Percentiles rank a stretch among this genome's conserved stretches.
These are phyloP conservation scores for Coecobrya sp. DNA, from an alignment of 2,888 invertebrate species.

Conservation along the genomic window DNA sequence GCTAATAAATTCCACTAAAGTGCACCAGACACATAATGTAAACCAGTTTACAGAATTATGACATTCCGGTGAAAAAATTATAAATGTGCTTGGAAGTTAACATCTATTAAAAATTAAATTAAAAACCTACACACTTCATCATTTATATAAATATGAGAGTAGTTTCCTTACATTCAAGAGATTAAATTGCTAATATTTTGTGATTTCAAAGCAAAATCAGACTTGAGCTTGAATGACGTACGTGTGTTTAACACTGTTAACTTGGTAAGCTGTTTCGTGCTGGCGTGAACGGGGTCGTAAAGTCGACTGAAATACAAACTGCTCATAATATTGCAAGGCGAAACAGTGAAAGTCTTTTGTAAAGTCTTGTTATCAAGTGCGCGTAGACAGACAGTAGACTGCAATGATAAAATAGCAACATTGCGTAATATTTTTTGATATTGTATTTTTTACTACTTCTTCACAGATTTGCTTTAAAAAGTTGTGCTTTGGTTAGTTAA, in stretches of 20 bases:
- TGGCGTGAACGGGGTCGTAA: not conserved
- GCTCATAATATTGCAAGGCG: not conserved
- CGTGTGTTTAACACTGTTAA: not conserved
- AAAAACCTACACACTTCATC: too few relatives aligned
- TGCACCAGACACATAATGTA: not conserved
- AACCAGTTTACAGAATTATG: not conserved
- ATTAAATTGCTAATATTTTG: not conserved
- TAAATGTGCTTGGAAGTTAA: too few relatives aligned
- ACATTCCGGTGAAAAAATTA: not conserved
- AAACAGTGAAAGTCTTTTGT: conserved; percentile 36
- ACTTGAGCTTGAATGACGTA: conserved; percentile 19
- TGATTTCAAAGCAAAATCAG: conserved; percentile 38
- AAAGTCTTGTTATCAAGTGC: not conserved
- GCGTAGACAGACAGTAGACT: too few relatives aligned
- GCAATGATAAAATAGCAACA: not conserved
- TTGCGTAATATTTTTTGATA: too few relatives aligned
- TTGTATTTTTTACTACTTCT: not conserved
- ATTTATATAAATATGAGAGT: not conserved
- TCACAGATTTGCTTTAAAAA: not conserved
- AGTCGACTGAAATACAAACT: not conserved
- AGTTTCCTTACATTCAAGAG: not conserved
- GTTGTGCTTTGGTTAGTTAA: too few relatives aligned
- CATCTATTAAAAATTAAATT: too few relatives aligned
- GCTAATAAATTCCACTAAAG: not conserved
- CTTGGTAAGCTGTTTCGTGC: not conserved